phyloP scores from a whole-genome alignment of 2,888 invertebrate species.

The Invenusta paracnida region DNA sequence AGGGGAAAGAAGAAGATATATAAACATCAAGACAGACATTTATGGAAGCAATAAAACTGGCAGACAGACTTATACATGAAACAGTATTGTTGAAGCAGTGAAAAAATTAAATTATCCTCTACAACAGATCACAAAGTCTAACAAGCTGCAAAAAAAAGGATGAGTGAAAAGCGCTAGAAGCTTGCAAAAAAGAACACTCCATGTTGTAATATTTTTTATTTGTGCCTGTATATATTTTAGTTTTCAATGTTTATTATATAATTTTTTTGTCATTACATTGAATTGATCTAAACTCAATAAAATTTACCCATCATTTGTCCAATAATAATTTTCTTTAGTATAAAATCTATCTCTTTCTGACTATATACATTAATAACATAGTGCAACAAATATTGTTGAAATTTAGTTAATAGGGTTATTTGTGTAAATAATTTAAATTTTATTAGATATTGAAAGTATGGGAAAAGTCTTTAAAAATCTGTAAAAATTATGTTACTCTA shows the following conservation, averaged over 20 bases:
- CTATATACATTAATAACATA: too few species aligned
- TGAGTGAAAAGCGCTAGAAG: too few species aligned
- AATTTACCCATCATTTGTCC: too few species aligned
- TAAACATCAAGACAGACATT: neutral
- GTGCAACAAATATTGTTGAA: neutral
- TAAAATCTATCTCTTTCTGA: too few species aligned
- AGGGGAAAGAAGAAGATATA: neutral
- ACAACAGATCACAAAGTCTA: neutral
- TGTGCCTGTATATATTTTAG: too few species aligned
- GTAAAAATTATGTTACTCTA: neutral
- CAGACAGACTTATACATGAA: neutral
- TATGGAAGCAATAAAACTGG: neutral
- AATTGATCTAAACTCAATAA: too few species aligned
- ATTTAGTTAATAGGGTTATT: neutral
- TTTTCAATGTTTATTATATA: too few species aligned
- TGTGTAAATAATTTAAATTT: neutral
- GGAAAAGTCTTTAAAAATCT: constrained; percentile 6
- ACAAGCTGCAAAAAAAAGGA: neutral
- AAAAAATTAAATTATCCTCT: neutral
- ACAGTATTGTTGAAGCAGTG: neutral
- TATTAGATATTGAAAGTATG: neutral
- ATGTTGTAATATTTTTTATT: too few species aligned
- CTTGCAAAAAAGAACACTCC: too few species aligned
- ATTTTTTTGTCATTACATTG: too few species aligned
- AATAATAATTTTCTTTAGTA: too few species aligned